A percentile compares a stretch with the other conserved stretches of the same genome.
Evolutionary conservation across 1,140 invertebrate genomes (phyloP).

Genomic region (Eupeodes corollae): DNA sequence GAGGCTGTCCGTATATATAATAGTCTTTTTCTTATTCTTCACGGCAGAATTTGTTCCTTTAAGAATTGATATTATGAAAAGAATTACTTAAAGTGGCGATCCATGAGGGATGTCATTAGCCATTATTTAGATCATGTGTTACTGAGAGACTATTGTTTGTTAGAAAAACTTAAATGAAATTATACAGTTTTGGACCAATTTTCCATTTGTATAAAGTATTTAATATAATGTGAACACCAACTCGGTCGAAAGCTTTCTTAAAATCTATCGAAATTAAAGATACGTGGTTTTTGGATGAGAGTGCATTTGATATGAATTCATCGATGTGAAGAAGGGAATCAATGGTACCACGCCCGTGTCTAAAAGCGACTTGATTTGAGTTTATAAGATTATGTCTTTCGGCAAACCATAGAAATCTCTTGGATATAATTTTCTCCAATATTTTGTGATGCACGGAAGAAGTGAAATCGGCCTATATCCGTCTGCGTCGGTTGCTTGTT

Average conservation of each 20-base stretch:
- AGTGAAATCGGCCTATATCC: conserved; percentile 3
- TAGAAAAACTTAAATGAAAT: too few relatives aligned
- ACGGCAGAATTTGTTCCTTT: too few relatives aligned
- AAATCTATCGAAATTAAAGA: neutral
- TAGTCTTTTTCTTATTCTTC: too few relatives aligned
- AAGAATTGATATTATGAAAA: too few relatives aligned
- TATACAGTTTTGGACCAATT: conserved; percentile 5
- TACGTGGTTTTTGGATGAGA: conserved; percentile 3
- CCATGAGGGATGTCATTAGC: too few relatives aligned
- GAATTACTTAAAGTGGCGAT: too few relatives aligned
- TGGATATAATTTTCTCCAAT: neutral
- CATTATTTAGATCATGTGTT: too few relatives aligned
- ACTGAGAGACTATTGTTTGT: too few relatives aligned
- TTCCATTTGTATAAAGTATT: conserved; percentile 1
- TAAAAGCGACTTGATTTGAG: conserved; percentile 3
- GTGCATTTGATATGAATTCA: neutral
- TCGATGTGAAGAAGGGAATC: conserved; percentile 1
- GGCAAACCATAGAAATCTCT: too few relatives aligned
- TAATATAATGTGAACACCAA: conserved; percentile 2
- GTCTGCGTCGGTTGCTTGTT: neutral
- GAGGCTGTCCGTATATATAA: too few relatives aligned
- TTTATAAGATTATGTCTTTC: neutral
- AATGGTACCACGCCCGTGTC: neutral
- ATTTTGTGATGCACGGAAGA: conserved; percentile 1
- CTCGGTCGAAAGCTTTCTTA: conserved; percentile 5